Conservation (phyloP, 2,888 invertebrate genomes). For the Hirtodrosophila histrioides region DNA sequence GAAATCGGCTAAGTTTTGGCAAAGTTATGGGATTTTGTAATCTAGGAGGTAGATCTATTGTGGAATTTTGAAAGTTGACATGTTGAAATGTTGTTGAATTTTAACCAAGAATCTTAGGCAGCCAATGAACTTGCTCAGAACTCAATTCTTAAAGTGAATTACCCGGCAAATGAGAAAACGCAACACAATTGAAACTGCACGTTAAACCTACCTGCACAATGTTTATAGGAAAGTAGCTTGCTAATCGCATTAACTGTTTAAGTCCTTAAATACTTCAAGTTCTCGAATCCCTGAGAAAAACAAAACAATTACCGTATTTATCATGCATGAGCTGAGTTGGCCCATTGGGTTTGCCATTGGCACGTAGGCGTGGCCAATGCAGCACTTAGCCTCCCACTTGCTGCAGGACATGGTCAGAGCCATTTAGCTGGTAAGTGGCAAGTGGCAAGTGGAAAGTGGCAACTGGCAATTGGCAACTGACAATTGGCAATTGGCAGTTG, state of each 20-base stretch:
- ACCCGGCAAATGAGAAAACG: no score
- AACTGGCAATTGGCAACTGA: conserved; percentile 27
- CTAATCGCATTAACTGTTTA: conserved; percentile 16
- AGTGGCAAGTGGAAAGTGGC: conserved; percentile 31
- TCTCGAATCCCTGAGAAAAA: conserved; percentile 6
- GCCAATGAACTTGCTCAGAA: no score
- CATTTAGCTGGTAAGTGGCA: conserved; percentile 33
- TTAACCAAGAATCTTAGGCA: no score
- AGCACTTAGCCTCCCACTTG: conserved; percentile 16
- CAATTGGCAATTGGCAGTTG: conserved; percentile 23
- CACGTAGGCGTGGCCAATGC: conserved; percentile 3
- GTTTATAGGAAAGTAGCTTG: background rate
- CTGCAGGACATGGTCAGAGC: conserved; percentile 21
- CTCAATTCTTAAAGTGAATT: no score
- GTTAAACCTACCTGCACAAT: no score
- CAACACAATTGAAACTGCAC: no score
- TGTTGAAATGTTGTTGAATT: no score
- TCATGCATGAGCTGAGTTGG: conserved; percentile 19
- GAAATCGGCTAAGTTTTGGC: no score
- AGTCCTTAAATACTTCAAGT: conserved; percentile 18
- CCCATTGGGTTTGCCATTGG: no score
- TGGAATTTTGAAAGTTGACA: no score
- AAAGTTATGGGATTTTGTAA: no score
- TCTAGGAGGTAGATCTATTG: no score
- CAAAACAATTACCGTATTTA: conserved; percentile 25